Percentiles rank a stretch among this genome's conserved stretches.
phyloP scores from a whole-genome alignment of 2,797 vertebrate species.

The Xiphophorus birchmanni region DNA sequence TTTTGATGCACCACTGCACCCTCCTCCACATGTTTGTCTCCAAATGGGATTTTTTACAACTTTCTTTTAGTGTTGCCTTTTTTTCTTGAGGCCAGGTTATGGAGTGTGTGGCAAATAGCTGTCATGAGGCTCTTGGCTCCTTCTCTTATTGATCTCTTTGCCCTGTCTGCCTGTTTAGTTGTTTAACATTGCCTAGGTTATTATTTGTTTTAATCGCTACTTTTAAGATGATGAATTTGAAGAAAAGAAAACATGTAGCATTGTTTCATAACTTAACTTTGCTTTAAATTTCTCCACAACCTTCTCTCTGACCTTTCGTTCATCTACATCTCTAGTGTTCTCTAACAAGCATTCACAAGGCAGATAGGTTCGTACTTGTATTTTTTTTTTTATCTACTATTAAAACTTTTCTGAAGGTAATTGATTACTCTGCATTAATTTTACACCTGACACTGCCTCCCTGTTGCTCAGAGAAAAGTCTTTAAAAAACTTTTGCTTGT shows the following conservation, averaged over 20 bases:
- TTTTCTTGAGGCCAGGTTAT: background rate
- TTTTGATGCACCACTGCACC: background rate
- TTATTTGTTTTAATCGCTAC: background rate
- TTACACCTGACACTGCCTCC: no score
- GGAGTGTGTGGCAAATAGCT: background rate
- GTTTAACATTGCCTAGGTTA: background rate
- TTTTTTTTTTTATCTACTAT: no score
- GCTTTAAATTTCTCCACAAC: background rate
- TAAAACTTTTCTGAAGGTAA: no score
- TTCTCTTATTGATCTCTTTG: background rate
- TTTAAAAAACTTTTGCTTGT: no score
- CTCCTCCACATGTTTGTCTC: background rate
- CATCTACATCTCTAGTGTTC: background rate
- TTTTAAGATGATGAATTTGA: background rate
- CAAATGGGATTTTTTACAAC: no score
- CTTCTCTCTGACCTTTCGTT: background rate
- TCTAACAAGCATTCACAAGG: background rate
- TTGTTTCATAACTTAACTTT: background rate
- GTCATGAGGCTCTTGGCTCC: background rate
- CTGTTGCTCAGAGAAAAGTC: no score
- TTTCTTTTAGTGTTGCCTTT: background rate
- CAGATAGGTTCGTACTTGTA: background rate
- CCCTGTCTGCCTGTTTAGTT: background rate
- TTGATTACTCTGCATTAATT: background rate
- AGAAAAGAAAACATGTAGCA: background rate